Percentiles rank a stretch among this genome's conserved stretches.
Evolutionary conservation across 2,888 invertebrate genomes (phyloP).

Genomic region (Trissolcus japonicus): DNA sequence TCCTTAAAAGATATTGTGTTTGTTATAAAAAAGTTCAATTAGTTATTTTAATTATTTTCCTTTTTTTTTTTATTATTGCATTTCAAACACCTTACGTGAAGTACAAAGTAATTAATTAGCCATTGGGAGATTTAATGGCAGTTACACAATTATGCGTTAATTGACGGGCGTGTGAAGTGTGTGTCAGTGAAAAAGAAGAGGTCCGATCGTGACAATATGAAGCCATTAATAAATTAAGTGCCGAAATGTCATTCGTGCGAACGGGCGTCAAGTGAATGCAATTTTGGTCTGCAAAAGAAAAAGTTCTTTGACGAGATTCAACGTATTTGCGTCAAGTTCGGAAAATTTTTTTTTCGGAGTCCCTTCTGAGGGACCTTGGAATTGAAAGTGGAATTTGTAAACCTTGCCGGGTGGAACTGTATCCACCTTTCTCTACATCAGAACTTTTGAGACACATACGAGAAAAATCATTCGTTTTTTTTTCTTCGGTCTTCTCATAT

Average conservation of each 20-base stretch:
- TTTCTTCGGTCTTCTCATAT: neutral
- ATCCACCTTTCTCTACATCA: conserved; percentile 31
- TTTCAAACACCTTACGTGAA: no score
- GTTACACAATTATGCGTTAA: no score
- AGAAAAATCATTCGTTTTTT: neutral
- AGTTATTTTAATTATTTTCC: neutral
- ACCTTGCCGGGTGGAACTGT: conserved; percentile 25
- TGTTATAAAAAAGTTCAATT: neutral
- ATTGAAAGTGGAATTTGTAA: conserved; percentile 36
- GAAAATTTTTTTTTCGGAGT: conserved; percentile 6
- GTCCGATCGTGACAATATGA: neutral
- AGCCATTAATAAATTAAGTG: conserved; percentile 5
- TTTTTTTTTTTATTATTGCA: no score
- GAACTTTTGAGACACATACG: neutral
- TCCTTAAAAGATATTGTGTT: no score
- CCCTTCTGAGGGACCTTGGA: conserved; percentile 32
- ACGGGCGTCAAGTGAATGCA: neutral
- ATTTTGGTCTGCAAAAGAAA: neutral
- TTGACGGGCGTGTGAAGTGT: no score
- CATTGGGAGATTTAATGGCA: no score
- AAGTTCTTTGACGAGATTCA: conserved; percentile 20
- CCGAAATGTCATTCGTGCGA: neutral
- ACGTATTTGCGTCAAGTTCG: neutral
- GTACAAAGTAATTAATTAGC: no score
- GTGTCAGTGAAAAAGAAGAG: no score